Evolutionary conservation across 2,888 invertebrate species (phyloP), one percentile per base, ranked within the genome.

Genomic region (Itoplectis maculator): DNA sequence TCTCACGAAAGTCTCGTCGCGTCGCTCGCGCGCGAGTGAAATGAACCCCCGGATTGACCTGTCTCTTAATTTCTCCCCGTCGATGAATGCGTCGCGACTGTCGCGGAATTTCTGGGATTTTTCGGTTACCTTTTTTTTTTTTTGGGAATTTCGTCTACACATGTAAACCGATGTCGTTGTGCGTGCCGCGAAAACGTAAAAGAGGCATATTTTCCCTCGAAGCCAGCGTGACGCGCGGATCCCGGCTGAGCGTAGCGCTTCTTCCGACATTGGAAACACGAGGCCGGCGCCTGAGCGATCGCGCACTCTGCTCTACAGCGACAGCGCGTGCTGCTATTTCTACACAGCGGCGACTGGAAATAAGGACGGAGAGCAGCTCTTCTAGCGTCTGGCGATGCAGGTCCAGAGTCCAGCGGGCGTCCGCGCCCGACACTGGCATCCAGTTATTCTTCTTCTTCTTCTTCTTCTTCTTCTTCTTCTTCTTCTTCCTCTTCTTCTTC

Each of bases 401-500:
- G 45, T 65, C 40, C 37, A 23, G 40, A 47, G 47, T 73, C 69
- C 70, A 63, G 15, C 69, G 40, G 51, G 70, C 66, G 75, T 82
- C 66, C 74, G 75, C 82, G 78, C 74, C 75, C 72, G 82, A 75
- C 79, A 72, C 75, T 72, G 82, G 76, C 72, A 79, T 79, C 82
- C 82, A 76, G 79, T 81, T 81, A 59, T 77, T 54, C 54, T 77
- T 73, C 75, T 61, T 78, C 70, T 54, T 59, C 35, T 61, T 72
- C 56, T 51, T 66, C 47, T 35, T 37, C 59, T 11, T 73, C 59
- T 35, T 42, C 51, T 47, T 63, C 69, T 35, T 54, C 66, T 37
- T 51, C 59, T 65, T n/a, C 37, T 49, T 18, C 47, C 18, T 37
- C 8, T 15, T 18, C 61, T 35, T n/a, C 35, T 54, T 54, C 29